Conservation (phyloP, 2,888 invertebrate species). For the Spodoptera picta region DNA sequence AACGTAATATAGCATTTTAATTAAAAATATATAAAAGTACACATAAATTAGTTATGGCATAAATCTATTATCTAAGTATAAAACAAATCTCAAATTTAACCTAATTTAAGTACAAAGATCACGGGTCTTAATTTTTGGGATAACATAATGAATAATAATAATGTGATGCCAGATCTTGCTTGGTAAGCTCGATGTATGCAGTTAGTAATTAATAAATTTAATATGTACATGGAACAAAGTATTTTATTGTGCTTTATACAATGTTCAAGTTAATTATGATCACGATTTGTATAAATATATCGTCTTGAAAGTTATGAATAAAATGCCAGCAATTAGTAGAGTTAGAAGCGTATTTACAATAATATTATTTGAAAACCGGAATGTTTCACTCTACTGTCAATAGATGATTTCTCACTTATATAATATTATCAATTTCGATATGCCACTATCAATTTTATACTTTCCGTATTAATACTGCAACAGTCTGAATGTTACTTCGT, state of each 20-base stretch:
- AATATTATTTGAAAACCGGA: slow-evolving; percentile 56
- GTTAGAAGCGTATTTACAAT: slow-evolving; percentile 60
- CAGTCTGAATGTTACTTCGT: slow-evolving; percentile 71
- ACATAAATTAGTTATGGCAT: slow-evolving; percentile 88
- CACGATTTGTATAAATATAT: slow-evolving; percentile 35
- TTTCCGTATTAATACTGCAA: slow-evolving; percentile 81
- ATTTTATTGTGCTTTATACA: slow-evolving; percentile 52
- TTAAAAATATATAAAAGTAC: slow-evolving; percentile 77
- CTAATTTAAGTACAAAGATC: slow-evolving; percentile 84
- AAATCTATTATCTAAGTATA: slow-evolving; percentile 80
- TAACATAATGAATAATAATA: slow-evolving; percentile 41
- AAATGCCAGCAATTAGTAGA: slow-evolving; percentile 43
- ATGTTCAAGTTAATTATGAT: slow-evolving; percentile 31
- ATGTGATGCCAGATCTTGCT: slow-evolving; percentile 70
- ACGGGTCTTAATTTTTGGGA: slow-evolving; percentile 60
- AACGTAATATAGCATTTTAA: slow-evolving; percentile 68
- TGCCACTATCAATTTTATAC: slow-evolving; percentile 73
- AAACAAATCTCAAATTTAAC: slow-evolving; percentile 77
- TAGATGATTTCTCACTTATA: slow-evolving; percentile 54
- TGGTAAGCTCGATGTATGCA: slow-evolving; percentile 53
- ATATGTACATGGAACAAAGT: slow-evolving; percentile 53
- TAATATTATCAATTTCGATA: slow-evolving; percentile 68
- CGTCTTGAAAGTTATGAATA: slow-evolving; percentile 30
- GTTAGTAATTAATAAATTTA: slow-evolving; percentile 43
- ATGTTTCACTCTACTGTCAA: slow-evolving; percentile 57